Percentiles rank a stretch among this genome's conserved stretches.
Conservation (phyloP, 2,113 vertebrate genomes). For the Clupea harengus region DNA sequence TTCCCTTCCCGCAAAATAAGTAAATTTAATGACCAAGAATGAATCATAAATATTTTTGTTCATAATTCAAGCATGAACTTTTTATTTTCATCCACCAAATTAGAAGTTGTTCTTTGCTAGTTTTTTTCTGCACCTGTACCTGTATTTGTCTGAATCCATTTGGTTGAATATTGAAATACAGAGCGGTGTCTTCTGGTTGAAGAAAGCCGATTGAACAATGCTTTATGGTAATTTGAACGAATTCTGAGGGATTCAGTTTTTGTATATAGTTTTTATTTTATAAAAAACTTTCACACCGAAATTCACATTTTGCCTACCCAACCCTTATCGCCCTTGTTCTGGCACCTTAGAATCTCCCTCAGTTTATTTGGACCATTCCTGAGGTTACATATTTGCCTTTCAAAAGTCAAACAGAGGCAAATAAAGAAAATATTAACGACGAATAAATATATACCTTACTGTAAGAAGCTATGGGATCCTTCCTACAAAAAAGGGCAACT, state of each 20-base stretch:
- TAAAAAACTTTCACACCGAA: neutral
- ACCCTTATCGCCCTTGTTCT: neutral
- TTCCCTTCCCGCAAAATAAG: neutral
- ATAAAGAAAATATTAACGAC: neutral
- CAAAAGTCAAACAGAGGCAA: neutral
- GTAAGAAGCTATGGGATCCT: neutral
- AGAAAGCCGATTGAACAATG: neutral
- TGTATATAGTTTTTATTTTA: constrained; percentile 15
- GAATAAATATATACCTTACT: neutral
- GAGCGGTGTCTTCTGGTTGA: neutral
- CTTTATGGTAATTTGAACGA: neutral
- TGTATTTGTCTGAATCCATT: neutral
- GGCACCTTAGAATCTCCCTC: neutral
- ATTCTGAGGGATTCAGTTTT: neutral
- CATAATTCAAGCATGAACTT: neutral
- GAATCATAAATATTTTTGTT: neutral
- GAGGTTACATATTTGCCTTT: neutral
- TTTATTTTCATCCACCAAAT: neutral
- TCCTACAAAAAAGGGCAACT: neutral
- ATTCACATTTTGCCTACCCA: neutral
- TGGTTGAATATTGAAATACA: neutral
- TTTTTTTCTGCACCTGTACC: neutral
- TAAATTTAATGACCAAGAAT: neutral
- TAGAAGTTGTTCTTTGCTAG: neutral
- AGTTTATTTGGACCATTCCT: neutral